Conservation (phyloP, 2,888 invertebrate genomes). For the Drosophila heteroneura region DNA sequence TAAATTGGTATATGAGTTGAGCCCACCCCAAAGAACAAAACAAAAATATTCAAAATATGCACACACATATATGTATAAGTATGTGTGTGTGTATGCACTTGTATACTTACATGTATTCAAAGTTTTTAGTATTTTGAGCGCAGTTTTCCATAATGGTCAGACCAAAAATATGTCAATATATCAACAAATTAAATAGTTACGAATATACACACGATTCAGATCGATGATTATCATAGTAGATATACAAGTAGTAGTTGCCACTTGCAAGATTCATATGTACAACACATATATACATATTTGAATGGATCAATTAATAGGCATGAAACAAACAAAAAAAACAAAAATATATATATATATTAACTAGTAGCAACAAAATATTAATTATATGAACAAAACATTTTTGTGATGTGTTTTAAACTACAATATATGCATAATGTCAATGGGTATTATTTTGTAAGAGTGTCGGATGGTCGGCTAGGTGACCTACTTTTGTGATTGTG, state of each 20-base stretch:
- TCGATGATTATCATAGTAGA: conserved; percentile 26
- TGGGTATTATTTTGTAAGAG: conserved; percentile 74
- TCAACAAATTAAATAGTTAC: conserved; percentile 20
- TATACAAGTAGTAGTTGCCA: conserved; percentile 13
- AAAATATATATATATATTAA: conserved; percentile 13
- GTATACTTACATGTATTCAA: conserved; percentile 17
- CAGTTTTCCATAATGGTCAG: conserved; percentile 52
- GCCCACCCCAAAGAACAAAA: conserved; percentile 37
- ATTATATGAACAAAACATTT: conserved; percentile 45
- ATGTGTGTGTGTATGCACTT: conserved; percentile 26
- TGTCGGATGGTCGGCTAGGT: conserved; percentile 49
- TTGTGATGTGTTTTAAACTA: conserved; percentile 68
- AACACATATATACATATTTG: conserved; percentile 10
- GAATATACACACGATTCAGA: conserved; percentile 23
- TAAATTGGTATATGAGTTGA: conserved; percentile 39
- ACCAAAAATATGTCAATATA: conserved; percentile 41
- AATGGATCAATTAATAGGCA: conserved; percentile 38
- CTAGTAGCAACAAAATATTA: conserved; percentile 42
- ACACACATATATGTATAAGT: conserved; percentile 7
- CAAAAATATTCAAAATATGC: conserved; percentile 7
- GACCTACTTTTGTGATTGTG: conserved; percentile 67
- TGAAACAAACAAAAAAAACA: conserved; percentile 1
- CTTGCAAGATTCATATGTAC: conserved; percentile 17
- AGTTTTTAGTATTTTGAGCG: conserved; percentile 15
- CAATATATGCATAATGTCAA: conserved; percentile 59